These are phyloP conservation scores for Cheilosia scutellata DNA, from an alignment of 2,888 invertebrate genomes.

Conservation along the genomic window DNA sequence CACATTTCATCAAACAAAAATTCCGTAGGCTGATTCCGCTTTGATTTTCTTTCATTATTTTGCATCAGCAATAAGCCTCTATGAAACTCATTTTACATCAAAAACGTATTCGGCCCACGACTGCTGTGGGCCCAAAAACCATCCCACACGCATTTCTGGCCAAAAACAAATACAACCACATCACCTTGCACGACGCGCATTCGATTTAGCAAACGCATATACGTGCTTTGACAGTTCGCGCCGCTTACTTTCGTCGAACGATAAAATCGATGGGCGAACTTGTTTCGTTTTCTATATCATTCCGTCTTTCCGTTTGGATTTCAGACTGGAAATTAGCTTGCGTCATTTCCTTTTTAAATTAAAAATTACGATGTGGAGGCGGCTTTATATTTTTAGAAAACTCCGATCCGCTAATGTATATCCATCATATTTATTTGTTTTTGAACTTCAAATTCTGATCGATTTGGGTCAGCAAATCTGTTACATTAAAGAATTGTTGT, in stretches of 20 bases:
- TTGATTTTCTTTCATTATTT: constrained; percentile 23
- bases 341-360: constrained; percentile 65
- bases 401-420: neutral
- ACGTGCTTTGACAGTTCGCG: constrained; percentile 45
- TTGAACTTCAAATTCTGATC: constrained; percentile 58
- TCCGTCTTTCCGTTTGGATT: constrained; percentile 21
- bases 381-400: constrained; percentile 56
- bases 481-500: constrained; percentile 3
- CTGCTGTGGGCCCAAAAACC: constrained; percentile 47
- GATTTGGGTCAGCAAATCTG: constrained; percentile 49
- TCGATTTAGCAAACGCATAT: constrained; percentile 55
- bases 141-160: constrained; percentile 58
- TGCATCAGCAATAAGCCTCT: constrained; percentile 25
- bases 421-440: constrained; percentile 20
- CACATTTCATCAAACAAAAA: constrained; percentile 20
- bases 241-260: constrained; percentile 42
- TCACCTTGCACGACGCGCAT: constrained; percentile 46
- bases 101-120: constrained; percentile 63
- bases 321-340: constrained; percentile 48
- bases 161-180: constrained; percentile 5
- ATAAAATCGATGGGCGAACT: constrained; percentile 70
- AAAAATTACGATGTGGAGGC: constrained; percentile 15
- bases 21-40: constrained; percentile 42
- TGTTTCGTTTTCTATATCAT: constrained; percentile 54
- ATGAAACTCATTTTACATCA: constrained; percentile 53